Conservation (phyloP, 1,140 invertebrate species). For the Drosophila asahinai region DNA sequence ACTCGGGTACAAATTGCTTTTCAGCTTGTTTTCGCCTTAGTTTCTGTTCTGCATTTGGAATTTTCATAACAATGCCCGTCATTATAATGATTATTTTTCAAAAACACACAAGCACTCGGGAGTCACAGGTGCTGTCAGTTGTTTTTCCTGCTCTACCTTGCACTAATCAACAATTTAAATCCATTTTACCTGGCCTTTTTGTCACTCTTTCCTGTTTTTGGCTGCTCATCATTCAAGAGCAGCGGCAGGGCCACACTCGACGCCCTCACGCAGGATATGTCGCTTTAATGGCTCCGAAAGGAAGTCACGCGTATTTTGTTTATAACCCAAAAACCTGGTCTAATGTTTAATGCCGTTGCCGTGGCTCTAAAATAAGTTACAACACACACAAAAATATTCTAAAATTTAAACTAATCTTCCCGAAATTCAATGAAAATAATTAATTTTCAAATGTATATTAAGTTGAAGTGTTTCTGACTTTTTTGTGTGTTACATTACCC, state of each 20-base stretch:
- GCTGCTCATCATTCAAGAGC: constrained; percentile 61
- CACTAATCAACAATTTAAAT: constrained; percentile 84
- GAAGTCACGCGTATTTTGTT: constrained; percentile 84
- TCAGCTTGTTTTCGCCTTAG: constrained; percentile 55
- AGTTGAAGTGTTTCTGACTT: no score
- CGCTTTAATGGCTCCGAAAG: constrained; percentile 77
- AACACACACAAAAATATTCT: constrained; percentile 35
- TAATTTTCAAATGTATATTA: no score
- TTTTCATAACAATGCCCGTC: constrained; percentile 76
- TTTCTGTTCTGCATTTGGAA: constrained; percentile 60
- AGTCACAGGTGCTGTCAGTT: constrained; percentile 56
- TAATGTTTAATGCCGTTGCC: constrained; percentile 44
- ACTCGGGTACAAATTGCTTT: constrained; percentile 69
- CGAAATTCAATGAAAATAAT: no score
- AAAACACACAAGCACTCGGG: constrained; percentile 45
- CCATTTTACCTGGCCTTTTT: constrained; percentile 62
- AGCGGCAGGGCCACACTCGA: constrained; percentile 20
- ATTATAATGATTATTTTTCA: constrained; percentile 83
- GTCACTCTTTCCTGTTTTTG: neutral
- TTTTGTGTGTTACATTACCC: no score
- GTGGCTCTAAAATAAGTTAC: neutral
- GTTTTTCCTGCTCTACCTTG: constrained; percentile 52
- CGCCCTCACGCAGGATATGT: constrained; percentile 68
- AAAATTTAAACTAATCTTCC: neutral
- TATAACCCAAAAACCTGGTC: constrained; percentile 69